Base-by-base conservation (phyloP, 2,888 invertebrate genomes). In the Erpobdella octoculata region DNA sequence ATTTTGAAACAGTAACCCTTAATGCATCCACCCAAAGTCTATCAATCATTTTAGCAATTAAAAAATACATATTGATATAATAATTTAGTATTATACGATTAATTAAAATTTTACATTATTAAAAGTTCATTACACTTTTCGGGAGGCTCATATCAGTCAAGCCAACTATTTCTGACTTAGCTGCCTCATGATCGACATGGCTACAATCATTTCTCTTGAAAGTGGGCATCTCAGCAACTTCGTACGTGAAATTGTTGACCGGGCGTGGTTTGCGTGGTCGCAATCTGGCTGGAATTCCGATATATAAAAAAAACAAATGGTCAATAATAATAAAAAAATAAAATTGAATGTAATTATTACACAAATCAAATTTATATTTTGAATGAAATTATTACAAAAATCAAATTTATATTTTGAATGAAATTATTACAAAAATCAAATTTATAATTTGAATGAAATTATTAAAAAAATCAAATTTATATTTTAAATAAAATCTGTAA, bases 141-240 rank as follows among this genome's bases (percentile, higher is more conserved):
- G n/a, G n/a, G n/a, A n/a, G n/a, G n/a, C n/a, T n/a, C n/a, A n/a
- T n/a, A n/a, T n/a, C n/a, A n/a, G n/a, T n/a, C n/a, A n/a, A n/a
- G n/a, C n/a, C n/a, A n/a, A n/a, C n/a, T n/a, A n/a, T n/a, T n/a
- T n/a, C n/a, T n/a, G n/a, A n/a, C n/a, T n/a, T n/a, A n/a, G n/a
- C n/a, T n/a, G n/a, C n/a, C n/a, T n/a, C n/a, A n/a, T n/a, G n/a
- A n/a, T n/a, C n/a, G n/a, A n/a, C n/a, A n/a, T n/a, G n/a, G n/a
- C n/a, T n/a, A n/a, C n/a, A n/a, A n/a, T n/a, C n/a, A n/a, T n/a
- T n/a, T n/a, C n/a, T n/a, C n/a, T n/a, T n/a, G n/a, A n/a, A n/a
- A n/a, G n/a, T n/a, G n/a, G n/a, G n/a, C n/a, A n/a, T n/a, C 53
- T 53, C 53, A 33, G 62, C 62, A 6, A 62, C 31, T 18, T 62